These are phyloP conservation scores for Drosophila navojoa DNA, from an alignment of 1,140 invertebrate genomes.

Conservation along the genomic window DNA sequence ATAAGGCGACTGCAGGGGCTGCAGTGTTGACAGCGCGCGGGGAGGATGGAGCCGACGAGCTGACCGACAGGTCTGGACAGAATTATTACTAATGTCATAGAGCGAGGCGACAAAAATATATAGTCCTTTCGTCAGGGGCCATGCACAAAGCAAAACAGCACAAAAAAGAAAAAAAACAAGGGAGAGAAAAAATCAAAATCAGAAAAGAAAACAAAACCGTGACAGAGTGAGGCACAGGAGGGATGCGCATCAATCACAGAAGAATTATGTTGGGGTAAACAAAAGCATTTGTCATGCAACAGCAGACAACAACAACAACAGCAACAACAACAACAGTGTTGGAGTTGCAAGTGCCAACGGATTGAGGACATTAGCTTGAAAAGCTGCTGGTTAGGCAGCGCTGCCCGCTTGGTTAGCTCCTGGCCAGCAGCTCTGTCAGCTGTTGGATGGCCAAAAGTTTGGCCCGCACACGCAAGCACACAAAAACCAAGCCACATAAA, in stretches of 20 bases:
- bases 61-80: conserved; percentile 51
- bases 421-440: conserved; percentile 35
- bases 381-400: conserved; percentile 40
- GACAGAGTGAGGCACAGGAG: conserved; percentile 4
- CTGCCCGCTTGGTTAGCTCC: conserved; percentile 15
- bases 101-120: conserved; percentile 66
- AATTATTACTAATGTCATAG: conserved; percentile 74
- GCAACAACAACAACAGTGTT: conserved; percentile 17
- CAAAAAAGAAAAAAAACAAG: neutral
- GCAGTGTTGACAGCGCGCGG: conserved; percentile 46
- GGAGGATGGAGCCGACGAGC: conserved; percentile 7
- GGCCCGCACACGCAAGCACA: conserved; percentile 15
- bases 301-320: conserved; percentile 45
- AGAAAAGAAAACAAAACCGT: neutral
- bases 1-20: conserved; percentile 51
- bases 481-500: conserved; percentile 63
- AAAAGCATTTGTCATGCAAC: conserved; percentile 80
- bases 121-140: conserved; percentile 28
- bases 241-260: conserved; percentile 78
- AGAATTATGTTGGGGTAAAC: conserved; percentile 82
- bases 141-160: conserved; percentile 50
- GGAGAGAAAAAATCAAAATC: neutral
- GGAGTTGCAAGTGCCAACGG: conserved; percentile 63
- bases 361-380: conserved; percentile 78
- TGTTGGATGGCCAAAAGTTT: conserved; percentile 47